Conservation (phyloP, 2,888 invertebrate species). For the Pristionchus mayeri region DNA sequence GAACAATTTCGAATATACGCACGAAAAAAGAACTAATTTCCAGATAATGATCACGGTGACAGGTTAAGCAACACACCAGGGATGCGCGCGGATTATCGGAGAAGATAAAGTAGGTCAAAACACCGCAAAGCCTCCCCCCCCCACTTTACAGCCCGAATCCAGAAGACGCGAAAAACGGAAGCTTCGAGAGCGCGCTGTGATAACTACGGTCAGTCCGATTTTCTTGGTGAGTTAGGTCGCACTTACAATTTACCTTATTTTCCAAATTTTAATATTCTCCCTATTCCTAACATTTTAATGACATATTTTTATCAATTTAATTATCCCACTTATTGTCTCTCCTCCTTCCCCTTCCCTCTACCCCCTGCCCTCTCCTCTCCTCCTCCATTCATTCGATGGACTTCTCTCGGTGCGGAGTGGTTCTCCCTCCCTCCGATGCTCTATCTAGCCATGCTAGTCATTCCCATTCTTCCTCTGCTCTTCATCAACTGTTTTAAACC, state of each 20-base stretch:
- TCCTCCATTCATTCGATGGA: not conserved
- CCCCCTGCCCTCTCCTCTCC: no score
- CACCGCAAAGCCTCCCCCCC: not conserved
- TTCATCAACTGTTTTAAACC: not conserved
- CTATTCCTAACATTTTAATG: not conserved
- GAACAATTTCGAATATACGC: not conserved
- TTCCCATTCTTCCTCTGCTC: not conserved
- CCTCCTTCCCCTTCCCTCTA: no score
- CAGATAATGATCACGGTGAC: no score
- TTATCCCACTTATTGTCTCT: not conserved
- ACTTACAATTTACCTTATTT: not conserved
- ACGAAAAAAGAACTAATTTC: no score
- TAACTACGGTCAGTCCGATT: not conserved
- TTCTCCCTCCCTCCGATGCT: slow-evolving; percentile 14
- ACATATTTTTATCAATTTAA: not conserved
- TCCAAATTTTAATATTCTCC: not conserved
- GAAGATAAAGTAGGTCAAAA: not conserved
- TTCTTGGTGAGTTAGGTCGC: not conserved
- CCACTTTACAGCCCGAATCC: not conserved
- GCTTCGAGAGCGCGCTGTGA: not conserved
- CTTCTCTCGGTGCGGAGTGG: not conserved
- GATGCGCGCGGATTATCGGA: no score
- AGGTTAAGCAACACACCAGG: no score
- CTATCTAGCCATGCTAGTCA: not conserved
- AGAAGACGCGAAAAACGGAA: not conserved